A percentile compares a stretch with the other conserved stretches of the same genome.
phyloP scores from a whole-genome alignment of 2,113 vertebrate species.

The Vanacampus margaritifer region DNA sequence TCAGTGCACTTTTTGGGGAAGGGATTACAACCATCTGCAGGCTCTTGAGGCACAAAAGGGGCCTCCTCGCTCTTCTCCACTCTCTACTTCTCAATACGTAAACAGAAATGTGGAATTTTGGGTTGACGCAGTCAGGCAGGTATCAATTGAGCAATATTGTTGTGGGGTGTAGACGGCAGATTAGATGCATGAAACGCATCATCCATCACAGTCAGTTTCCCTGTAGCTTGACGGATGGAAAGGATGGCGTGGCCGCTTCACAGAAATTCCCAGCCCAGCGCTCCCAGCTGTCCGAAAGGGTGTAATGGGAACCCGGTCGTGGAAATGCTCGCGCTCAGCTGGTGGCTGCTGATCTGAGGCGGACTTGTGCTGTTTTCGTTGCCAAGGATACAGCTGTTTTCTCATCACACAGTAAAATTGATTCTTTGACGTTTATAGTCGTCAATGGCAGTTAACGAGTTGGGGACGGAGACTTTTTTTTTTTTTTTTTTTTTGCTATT shows the following conservation, averaged over 20 bases:
- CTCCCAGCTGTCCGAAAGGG: conserved; percentile 43
- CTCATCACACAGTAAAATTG: neutral
- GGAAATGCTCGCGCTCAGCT: conserved; percentile 39
- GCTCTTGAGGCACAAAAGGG: conserved; percentile 75
- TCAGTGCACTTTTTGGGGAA: conserved; percentile 69
- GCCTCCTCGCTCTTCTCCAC: conserved; percentile 55
- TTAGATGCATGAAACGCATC: neutral
- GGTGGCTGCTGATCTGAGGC: conserved; percentile 33
- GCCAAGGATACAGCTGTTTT: conserved; percentile 25
- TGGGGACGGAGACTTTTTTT: too few species aligned
- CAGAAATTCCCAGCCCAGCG: conserved; percentile 32
- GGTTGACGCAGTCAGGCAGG: neutral
- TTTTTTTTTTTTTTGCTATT: too few species aligned
- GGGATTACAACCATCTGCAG: conserved; percentile 80
- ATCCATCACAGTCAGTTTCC: conserved; percentile 3
- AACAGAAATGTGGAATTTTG: conserved; percentile 26
- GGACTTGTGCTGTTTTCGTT: conserved; percentile 14
- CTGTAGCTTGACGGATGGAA: neutral
- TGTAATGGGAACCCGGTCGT: conserved; percentile 46
- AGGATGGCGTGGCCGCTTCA: neutral
- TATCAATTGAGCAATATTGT: neutral
- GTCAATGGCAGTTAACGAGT: too few species aligned
- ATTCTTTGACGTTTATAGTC: too few species aligned
- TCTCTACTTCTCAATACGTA: conserved; percentile 62
- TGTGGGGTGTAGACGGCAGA: neutral